Evolutionary conservation across 2,888 invertebrate genomes (phyloP), one percentile per base, ranked within the genome.

Genomic region (Leucania comma): DNA sequence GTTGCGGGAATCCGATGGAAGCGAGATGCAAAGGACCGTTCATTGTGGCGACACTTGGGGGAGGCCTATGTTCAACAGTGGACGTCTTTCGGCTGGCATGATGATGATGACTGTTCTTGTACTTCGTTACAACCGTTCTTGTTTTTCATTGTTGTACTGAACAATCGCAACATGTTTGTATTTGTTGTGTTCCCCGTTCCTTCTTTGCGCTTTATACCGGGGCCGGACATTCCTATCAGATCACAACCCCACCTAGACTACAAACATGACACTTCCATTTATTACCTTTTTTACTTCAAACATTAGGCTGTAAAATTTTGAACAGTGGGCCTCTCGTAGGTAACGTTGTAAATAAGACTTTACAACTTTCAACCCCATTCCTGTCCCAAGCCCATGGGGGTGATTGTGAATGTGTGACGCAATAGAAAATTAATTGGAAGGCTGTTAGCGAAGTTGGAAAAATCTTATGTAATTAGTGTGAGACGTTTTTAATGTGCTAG

Each of bases 311-410:
- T 91, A 90, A 91, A 92, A 91, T 90, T 89, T 92, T 88, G 86
- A 89, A 86, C 90, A 87, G 86, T 78, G 35, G 74, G 76, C 80
- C 80, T 86, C 87, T 84, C 84, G 87, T 87, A 46, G 57, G 57
- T 46, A 82, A 82, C 75, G 86, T 68, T 88, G 89, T 92, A 91
- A 92, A 91, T 90, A 90, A 90, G 90, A 88, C 88, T 90, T 90
- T 90, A 89, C 87, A 89, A 86, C 89, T 85, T 82, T 72, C 64
- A 57, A 57, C 83, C 81, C 85, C 80, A 74, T 56, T 72, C 60
- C 60, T 50, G 22, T 32, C 50, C 38, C 46, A 38, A 53, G 64
- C 81, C 82, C 83, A 74, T 69, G 83, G 77, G 84, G 78, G 83
- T 71, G 80, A 76, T 84, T 79, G 59, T 51, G 51, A 59, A 68